Evolutionary conservation across 2,888 invertebrate species (phyloP), one percentile per base, ranked within the genome.

Genomic region (Apamea anceps): DNA sequence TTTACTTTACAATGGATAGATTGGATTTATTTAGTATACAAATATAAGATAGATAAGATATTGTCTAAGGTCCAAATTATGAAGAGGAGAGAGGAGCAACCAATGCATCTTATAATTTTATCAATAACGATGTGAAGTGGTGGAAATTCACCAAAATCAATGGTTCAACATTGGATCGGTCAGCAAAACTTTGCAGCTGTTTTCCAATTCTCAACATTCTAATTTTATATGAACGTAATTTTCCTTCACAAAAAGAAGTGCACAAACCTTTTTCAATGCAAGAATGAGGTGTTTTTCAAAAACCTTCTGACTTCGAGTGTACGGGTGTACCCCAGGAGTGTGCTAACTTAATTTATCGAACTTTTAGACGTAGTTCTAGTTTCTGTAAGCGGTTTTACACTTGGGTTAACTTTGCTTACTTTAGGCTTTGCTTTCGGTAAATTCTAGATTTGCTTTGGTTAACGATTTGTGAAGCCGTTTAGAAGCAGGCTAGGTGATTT

Each of bases 301-400:
- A 74, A 79, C 42, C 62, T 77, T 82, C 68, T n/a, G 66, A 81
- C 67, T 80, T 75, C 57, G n/a, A 76, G 81, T 78, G 75, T 66
- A 71, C 70, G 37, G 54, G 68, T 77, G 77, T 71, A 75, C 80
- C 79, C 75, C 81, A 84, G 68, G 62, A 87, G 87, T 86, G 85
- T 79, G 86, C 80, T 91, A 93, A 94, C 91, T 92, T 91, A 90
- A 91, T 92, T 91, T 92, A 92, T 90, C 80, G 88, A 91, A 91
- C 89, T 91, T 90, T 88, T 86, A 86, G 86, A 84, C 86, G 88
- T 86, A 85, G 75, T 77, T 70, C 84, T 85, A 81, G 85, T 87
- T 85, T 88, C 87, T 81, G 88, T 89, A 88, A 90, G 91, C 90
- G 90, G 92, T 92, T 93, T 91, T 87, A 91, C 91, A 91, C 91